Evolutionary conservation across 2,113 vertebrate species (phyloP).

Genomic region (Nettapus auritus): DNA sequence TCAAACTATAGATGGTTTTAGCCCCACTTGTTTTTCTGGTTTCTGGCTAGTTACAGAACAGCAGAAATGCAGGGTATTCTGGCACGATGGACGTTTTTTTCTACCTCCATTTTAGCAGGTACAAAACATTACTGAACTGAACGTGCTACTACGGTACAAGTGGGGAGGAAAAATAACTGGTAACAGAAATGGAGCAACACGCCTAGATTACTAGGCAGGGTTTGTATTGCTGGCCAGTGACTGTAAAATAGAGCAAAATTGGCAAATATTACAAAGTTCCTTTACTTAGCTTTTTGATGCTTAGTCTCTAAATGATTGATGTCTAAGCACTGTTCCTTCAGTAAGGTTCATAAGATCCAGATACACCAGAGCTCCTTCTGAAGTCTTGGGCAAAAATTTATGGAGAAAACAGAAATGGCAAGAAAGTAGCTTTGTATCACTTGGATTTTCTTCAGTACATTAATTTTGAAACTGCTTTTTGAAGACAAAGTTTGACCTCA

Average conservation of each 20-base stretch:
- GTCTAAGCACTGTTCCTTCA: background rate
- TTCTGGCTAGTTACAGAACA: background rate
- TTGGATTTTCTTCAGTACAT: rapidly evolving
- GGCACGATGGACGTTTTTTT: background rate
- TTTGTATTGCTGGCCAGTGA: background rate
- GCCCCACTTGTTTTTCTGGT: background rate
- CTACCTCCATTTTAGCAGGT: background rate
- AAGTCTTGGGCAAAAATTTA: background rate
- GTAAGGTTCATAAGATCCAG: background rate
- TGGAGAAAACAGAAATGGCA: background rate
- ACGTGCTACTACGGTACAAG: background rate
- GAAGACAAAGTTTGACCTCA: background rate
- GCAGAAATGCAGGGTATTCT: background rate
- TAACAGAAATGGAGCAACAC: background rate
- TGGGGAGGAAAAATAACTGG: background rate
- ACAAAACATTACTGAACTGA: background rate
- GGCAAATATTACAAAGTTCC: background rate
- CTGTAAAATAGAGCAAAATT: background rate
- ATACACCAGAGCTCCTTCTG: background rate
- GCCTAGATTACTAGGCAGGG: background rate
- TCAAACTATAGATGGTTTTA: background rate
- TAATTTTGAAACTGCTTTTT: background rate
- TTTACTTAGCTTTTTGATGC: background rate
- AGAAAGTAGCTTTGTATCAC: background rate
- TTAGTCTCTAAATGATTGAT: background rate